Evolutionary conservation across 2,797 vertebrate species (phyloP).

Genomic region (Danio jaintianensis): DNA sequence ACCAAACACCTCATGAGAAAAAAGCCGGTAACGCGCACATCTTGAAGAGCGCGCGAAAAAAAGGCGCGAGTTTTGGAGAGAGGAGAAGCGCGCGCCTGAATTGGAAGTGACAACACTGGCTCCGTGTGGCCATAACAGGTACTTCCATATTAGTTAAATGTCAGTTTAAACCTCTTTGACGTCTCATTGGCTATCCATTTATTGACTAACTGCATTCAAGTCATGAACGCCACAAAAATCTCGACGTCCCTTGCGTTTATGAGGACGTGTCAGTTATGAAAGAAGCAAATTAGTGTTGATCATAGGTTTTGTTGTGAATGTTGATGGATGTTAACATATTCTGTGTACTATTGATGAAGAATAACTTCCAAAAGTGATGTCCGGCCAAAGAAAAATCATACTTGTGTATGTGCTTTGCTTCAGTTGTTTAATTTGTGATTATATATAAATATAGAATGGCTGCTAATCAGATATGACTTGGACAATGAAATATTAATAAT

Average conservation of each 20-base stretch:
- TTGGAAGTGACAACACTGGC: constrained; percentile 77
- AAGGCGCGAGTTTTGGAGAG: background rate
- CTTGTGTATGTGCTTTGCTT: too few relatives aligned
- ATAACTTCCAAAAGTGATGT: background rate
- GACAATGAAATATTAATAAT: too few relatives aligned
- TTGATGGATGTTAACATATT: background rate
- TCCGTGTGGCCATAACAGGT: constrained; percentile 68
- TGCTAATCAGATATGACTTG: too few relatives aligned
- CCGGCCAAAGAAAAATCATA: too few relatives aligned
- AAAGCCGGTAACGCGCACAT: background rate
- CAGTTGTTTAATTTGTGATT: too few relatives aligned
- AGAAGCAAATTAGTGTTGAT: background rate
- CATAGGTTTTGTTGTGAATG: background rate
- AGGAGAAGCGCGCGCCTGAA: background rate
- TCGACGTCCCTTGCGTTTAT: background rate
- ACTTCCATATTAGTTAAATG: background rate
- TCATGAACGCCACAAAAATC: background rate
- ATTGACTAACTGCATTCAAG: background rate
- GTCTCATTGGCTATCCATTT: background rate
- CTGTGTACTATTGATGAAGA: background rate
- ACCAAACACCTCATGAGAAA: background rate
- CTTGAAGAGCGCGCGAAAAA: background rate
- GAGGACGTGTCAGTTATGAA: background rate
- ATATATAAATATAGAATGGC: too few relatives aligned
- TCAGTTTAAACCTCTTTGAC: background rate